Evolutionary conservation across 2,113 vertebrate species (phyloP), one percentile per base, ranked within the genome.

Genomic region (Megatriorchis doriae): DNA sequence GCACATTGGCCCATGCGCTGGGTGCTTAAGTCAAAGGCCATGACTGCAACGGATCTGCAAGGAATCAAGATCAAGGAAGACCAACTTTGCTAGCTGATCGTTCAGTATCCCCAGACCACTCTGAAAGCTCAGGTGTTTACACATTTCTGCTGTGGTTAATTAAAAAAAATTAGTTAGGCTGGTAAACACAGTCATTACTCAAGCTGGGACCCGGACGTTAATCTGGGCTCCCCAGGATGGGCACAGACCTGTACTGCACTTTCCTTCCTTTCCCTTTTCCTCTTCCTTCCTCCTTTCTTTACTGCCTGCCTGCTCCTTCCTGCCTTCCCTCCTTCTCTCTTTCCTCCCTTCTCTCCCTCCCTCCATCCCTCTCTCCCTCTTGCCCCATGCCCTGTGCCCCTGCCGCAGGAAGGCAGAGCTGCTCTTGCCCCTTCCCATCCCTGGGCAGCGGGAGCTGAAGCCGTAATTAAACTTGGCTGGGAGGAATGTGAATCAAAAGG

Each of bases 401-500:
- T 42, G 40, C 62, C 4, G 6, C 9, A 11, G 16, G 18, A 21
- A 5, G 47, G 55, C 65, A 92, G 47, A 78, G 61, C 22, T 71
- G 52, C 55, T 26, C 52, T 91, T 55, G 89, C 43, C 29, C 47
- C 59, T 72, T 87, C 36, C 75, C 67, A 53, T 90, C 40, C 85
- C 38, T 2, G 10, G 83, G 81, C 83, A 90, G 78, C 6, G 0
- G 72, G 48, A 97, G 55, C 45, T 0, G 10, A 91, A 81, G 84
- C 56, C 16, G 8, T 95, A 92, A 96, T 97, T 97, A 94, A 94
- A 95, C 79, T 84, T 92, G 86, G 84, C 88, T 95, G 71, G 36
- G 81, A 96, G 77, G 86, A 92, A 93, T 32, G 22, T 71, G 91
- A 96, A 97, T 96, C 94, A 94, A 95, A 96, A 94, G 84, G 72